Percentiles rank a stretch among this genome's conserved stretches.
phyloP scores from a whole-genome alignment of 2,113 vertebrate genomes.

The Nannospalax galili region DNA sequence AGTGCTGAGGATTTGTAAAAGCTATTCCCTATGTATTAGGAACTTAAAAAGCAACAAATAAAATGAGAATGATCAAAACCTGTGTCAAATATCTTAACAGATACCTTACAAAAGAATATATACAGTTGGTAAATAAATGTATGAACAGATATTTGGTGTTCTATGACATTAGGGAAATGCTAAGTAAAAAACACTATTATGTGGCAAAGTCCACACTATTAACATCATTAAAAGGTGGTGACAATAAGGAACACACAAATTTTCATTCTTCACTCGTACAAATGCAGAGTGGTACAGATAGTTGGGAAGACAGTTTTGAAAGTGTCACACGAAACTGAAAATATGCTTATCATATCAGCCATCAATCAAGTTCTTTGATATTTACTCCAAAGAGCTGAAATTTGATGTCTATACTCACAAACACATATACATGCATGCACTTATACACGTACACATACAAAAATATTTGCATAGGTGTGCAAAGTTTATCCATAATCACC shows the following conservation, averaged over 20 bases:
- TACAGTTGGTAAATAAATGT: not conserved
- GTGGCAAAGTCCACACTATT: not conserved
- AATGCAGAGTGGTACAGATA: not conserved
- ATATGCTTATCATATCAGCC: not conserved
- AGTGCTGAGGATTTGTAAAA: not conserved
- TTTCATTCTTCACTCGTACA: not conserved
- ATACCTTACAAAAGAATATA: not conserved
- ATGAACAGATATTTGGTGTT: not conserved
- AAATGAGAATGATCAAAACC: not conserved
- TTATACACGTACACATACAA: too few species aligned
- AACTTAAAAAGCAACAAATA: not conserved
- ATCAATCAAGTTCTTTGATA: not conserved
- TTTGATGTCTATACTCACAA: not conserved
- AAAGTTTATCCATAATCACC: not conserved
- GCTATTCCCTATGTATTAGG: not conserved
- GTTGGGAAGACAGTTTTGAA: not conserved
- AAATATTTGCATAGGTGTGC: not conserved
- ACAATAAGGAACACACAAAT: too few species aligned
- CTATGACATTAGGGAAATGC: not conserved
- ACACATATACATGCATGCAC: too few species aligned
- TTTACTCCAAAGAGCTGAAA: not conserved
- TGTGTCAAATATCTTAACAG: not conserved
- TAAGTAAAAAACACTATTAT: not conserved
- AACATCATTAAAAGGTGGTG: not conserved
- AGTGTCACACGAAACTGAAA: not conserved